phyloP scores from a whole-genome alignment of 2,888 invertebrate species.

The Amphiduros pacificus region DNA sequence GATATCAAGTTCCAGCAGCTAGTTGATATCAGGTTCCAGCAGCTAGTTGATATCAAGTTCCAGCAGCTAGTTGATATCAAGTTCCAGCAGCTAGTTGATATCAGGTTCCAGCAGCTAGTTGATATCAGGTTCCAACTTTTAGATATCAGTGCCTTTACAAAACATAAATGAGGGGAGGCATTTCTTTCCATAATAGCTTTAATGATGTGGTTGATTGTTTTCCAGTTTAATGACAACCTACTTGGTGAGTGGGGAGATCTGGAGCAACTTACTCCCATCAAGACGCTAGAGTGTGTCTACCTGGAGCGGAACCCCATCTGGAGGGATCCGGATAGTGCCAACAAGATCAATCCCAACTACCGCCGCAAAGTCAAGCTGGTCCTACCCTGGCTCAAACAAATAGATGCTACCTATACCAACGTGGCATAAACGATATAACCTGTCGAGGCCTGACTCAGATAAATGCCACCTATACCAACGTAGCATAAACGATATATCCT shows the following conservation, averaged over 20 bases:
- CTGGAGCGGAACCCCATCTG: conserved; percentile 88
- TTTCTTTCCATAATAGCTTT: no score
- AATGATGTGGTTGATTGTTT: no score
- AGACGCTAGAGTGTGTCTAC: conserved; percentile 75
- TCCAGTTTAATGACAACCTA: conserved; percentile 87
- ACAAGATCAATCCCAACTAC: conserved; percentile 77
- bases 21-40: no score
- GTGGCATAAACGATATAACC: neutral
- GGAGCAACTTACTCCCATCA: conserved; percentile 68
- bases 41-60: no score
- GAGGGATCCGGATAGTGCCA: conserved; percentile 48
- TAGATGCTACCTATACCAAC: conserved; percentile 79
- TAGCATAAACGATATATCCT: no score
- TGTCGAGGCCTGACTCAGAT: conserved; percentile 87
- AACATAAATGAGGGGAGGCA: no score
- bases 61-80: no score
- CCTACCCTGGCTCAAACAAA: conserved; percentile 83
- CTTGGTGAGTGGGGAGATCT: conserved; percentile 83
- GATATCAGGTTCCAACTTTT: no score
- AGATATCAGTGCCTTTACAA: no score
- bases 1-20: no score
- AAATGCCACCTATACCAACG: conserved; percentile 75
- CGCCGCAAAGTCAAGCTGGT: conserved; percentile 86
- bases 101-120: no score
- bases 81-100: no score